These are phyloP conservation scores for Microdon myrmicae DNA, from an alignment of 2,888 invertebrate genomes.

Conservation along the genomic window DNA sequence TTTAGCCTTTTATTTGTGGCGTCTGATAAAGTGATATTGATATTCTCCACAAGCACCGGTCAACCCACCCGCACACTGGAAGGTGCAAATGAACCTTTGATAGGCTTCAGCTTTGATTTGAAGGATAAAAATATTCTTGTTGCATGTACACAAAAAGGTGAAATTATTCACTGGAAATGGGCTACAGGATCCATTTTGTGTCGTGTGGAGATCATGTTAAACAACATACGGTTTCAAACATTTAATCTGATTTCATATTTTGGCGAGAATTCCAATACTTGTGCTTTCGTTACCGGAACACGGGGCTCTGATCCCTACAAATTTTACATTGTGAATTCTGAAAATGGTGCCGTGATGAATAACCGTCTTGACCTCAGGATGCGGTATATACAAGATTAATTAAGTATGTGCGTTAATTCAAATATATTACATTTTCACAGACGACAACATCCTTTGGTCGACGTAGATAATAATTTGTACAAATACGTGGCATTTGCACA, in stretches of 20 bases:
- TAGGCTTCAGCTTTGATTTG: constrained; percentile 69
- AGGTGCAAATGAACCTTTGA: constrained; percentile 68
- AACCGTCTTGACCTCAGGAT: constrained; percentile 22
- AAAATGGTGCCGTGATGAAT: constrained; percentile 27
- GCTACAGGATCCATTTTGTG: constrained; percentile 68
- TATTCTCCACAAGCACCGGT: constrained; percentile 75
- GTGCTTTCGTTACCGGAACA: constrained; percentile 59
- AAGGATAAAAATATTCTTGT: constrained; percentile 67
- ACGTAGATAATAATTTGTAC: constrained; percentile 57
- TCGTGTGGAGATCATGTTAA: constrained; percentile 38
- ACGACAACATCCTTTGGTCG: constrained; percentile 53
- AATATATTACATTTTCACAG: constrained; percentile 41
- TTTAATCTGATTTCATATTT: constrained; percentile 59
- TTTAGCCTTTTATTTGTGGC: constrained; percentile 73
- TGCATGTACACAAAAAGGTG: constrained; percentile 70
- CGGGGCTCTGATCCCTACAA: neutral
- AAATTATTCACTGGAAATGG: constrained; percentile 73
- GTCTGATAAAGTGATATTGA: constrained; percentile 71
- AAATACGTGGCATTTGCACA: constrained; percentile 59
- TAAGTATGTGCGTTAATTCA: too few relatives aligned
- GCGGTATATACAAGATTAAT: too few relatives aligned
- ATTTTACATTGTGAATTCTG: constrained; percentile 59
- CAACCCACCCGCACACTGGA: constrained; percentile 72
- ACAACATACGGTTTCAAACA: constrained; percentile 42
- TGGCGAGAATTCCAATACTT: too few relatives aligned